Evolutionary conservation across 2,113 vertebrate genomes (phyloP), one percentile per base, ranked within the genome.

Genomic region (Verasper variegatus): DNA sequence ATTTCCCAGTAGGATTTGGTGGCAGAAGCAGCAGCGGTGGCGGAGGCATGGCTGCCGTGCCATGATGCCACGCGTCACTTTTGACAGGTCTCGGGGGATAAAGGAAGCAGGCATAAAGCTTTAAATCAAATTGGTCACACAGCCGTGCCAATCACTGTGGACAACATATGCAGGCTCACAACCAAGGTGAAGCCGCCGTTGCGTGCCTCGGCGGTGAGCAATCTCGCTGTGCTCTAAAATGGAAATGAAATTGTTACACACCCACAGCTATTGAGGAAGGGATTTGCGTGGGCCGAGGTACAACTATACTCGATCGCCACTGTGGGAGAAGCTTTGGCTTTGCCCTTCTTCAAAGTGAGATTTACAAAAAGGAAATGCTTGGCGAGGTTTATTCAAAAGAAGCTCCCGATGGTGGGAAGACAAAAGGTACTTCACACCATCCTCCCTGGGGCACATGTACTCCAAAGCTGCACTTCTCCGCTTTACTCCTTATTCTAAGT

Each of bases 121-220:
- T 85, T 60, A 89, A 90, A 94, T 91, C 82, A 86, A 80, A 91
- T 92, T 87, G 87, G 89, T 88, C 89, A 92, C 84, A 82, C 76
- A 57, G 81, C 77, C 79, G 71, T 90, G 85, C 74, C 85, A 83
- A 75, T 88, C 84, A 80, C 70, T 26, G 37, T 64, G 78, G 78
- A 87, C 87, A 91, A 90, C 84, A 82, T 79, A 91, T 82, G 83
- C 87, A 68, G 80, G 80, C 86, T 78, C 91, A 85, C 79, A 87
- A 82, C 85, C 86, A 69, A 88, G 85, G 81, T 86, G 86, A 81
- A 65, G 81, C 87, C 20, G 51, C 85, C 61, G 59, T 80, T 81
- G 55, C 18, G 54, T 20, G 76, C 81, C 79, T 18, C 63, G 40
- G 80, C 73, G n/a, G 60, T 70, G 81, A 88, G 82, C 31, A 61